Evolutionary conservation across 1,140 invertebrate species (phyloP).

Genomic region (Magallana ariakensis): DNA sequence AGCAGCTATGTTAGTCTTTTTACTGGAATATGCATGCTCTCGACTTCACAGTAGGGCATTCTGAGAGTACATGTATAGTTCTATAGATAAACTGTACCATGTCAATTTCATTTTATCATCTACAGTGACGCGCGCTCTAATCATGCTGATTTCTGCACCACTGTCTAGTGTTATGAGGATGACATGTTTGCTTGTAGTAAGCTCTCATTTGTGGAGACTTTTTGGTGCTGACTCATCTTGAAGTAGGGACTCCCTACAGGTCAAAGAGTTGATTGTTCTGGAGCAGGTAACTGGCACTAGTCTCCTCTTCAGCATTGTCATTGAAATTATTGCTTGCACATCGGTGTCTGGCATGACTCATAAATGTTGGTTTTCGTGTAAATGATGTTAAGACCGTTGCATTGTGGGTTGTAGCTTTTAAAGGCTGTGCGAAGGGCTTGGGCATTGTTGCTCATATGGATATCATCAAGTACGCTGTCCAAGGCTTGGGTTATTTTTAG

Average conservation of each 20-base stretch:
- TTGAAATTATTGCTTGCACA: background rate
- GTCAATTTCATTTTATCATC: no score
- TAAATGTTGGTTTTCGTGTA: no score
- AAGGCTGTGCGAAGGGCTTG: slow-evolving; percentile 45
- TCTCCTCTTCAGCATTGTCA: background rate
- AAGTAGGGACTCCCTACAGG: background rate
- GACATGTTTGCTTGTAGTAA: slow-evolving; percentile 48
- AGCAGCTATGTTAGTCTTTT: no score
- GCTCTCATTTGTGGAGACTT: slow-evolving; percentile 48
- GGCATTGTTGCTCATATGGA: slow-evolving; percentile 42
- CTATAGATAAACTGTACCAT: no score
- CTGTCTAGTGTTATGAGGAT: slow-evolving; percentile 51
- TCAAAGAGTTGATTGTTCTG: no score
- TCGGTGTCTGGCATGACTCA: slow-evolving; percentile 27
- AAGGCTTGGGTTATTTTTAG: slow-evolving; percentile 59
- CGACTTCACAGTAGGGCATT: no score
- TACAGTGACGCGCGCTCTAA: background rate
- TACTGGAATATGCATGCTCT: no score
- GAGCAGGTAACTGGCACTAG: no score
- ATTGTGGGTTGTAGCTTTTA: background rate
- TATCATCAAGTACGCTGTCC: slow-evolving; percentile 53
- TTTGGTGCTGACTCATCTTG: slow-evolving; percentile 46
- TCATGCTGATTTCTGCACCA: background rate
- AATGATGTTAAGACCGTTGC: background rate
- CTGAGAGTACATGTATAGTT: no score